A percentile compares a stretch with the other conserved stretches of the same genome.
These are phyloP conservation scores for Agrotis ipsilon DNA, from an alignment of 2,888 invertebrate genomes.

Conservation along the genomic window DNA sequence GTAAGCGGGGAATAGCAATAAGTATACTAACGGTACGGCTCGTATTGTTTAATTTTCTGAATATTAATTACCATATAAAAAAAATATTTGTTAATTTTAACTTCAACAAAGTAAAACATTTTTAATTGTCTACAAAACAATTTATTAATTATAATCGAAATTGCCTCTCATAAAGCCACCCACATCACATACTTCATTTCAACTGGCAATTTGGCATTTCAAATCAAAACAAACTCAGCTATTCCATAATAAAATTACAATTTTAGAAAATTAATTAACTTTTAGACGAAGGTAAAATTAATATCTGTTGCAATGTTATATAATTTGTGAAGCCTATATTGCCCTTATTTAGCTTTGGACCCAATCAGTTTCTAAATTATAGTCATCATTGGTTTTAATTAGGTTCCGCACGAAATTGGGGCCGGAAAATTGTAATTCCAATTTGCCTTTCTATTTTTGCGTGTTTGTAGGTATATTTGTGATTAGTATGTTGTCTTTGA, in stretches of 20 bases:
- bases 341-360: slow-evolving; percentile 30
- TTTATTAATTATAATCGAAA: neutral
- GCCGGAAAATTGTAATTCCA: slow-evolving; percentile 38
- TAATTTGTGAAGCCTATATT: slow-evolving; percentile 50
- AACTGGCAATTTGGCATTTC: slow-evolving; percentile 33
- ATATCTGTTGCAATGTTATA: slow-evolving; percentile 48
- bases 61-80: no score
- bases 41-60: no score
- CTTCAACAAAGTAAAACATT: no score
- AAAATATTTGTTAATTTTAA: no score
- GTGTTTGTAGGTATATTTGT: neutral
- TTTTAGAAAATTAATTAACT: slow-evolving; percentile 60
- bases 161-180: neutral
- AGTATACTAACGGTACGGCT: no score
- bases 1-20: no score
- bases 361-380: slow-evolving; percentile 55
- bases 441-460: slow-evolving; percentile 22
- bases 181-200: slow-evolving; percentile 17
- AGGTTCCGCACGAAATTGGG: slow-evolving; percentile 35
- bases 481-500: neutral
- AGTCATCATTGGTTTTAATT: slow-evolving; percentile 57
- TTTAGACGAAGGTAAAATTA: slow-evolving; percentile 51
- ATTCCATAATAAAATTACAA: slow-evolving; percentile 42
- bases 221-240: slow-evolving; percentile 47
- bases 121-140: no score